Evolutionary conservation across 2,888 invertebrate genomes (phyloP).

Genomic region (Scrobipalpa atriplicella): DNA sequence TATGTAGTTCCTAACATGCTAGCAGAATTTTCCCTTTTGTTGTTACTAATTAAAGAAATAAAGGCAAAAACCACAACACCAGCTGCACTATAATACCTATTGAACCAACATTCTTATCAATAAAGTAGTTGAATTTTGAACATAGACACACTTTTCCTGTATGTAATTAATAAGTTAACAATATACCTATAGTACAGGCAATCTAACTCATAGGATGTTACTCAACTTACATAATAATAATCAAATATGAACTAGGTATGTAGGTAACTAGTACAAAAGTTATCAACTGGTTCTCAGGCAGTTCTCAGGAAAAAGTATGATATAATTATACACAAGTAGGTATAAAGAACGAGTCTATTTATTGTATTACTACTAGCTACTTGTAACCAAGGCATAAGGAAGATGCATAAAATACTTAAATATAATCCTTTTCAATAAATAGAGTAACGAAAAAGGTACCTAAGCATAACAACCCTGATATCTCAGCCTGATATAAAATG

Average conservation of each 20-base stretch:
- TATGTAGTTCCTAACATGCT: too few species aligned
- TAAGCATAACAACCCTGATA: too few species aligned
- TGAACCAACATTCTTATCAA: too few species aligned
- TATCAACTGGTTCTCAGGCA: constrained; percentile 9
- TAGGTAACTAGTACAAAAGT: constrained; percentile 28
- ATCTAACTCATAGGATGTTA: neutral
- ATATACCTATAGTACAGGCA: neutral
- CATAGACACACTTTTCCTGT: neutral
- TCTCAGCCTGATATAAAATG: too few species aligned
- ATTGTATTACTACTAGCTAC: neutral
- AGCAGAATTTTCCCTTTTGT: too few species aligned
- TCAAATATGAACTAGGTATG: constrained; percentile 9
- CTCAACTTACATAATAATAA: constrained; percentile 10
- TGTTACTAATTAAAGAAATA: too few species aligned
- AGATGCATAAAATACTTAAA: neutral
- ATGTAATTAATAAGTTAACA: neutral
- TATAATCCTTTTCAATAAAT: too few species aligned
- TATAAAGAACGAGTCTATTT: neutral
- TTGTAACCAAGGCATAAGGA: neutral
- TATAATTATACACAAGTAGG: neutral
- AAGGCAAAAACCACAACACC: too few species aligned
- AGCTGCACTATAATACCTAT: too few species aligned
- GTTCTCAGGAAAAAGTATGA: constrained; percentile 15
- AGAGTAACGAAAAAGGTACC: too few species aligned
- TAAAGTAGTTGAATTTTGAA: too few species aligned